Percentiles rank a stretch among this genome's conserved stretches.
phyloP scores from a whole-genome alignment of 1,140 invertebrate genomes.

The Diachasma alloeum region DNA sequence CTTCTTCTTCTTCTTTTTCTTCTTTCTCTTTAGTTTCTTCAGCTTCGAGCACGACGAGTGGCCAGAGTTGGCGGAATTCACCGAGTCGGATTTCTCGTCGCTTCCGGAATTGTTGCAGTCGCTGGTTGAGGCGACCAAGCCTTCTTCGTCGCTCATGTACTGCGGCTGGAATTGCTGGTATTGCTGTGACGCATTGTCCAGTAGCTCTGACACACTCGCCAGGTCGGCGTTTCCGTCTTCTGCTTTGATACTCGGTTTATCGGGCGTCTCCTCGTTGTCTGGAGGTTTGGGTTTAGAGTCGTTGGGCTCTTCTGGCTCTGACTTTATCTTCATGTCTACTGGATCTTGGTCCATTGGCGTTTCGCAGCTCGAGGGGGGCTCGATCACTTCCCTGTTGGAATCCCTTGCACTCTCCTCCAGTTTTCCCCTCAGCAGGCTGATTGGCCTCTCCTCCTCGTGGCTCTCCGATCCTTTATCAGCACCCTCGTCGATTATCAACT shows the following conservation, averaged over 20 bases:
- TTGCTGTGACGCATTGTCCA: slow-evolving; percentile 82
- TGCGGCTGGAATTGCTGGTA: slow-evolving; percentile 72
- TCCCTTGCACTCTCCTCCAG: slow-evolving; percentile 40
- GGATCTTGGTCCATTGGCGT: slow-evolving; percentile 27
- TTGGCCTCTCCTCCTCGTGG: slow-evolving; percentile 43
- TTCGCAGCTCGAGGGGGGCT: slow-evolving; percentile 28
- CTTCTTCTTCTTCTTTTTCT: slow-evolving; percentile 77
- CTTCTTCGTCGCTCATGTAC: slow-evolving; percentile 76
- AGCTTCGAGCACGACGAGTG: slow-evolving; percentile 35
- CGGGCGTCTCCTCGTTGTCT: background rate
- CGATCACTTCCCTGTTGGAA: background rate
- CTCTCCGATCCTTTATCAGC: slow-evolving; percentile 13
- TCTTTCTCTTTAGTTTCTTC: slow-evolving; percentile 50
- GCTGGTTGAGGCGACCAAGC: slow-evolving; percentile 76
- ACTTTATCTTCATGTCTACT: background rate
- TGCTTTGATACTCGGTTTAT: slow-evolving; percentile 32
- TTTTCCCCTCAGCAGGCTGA: slow-evolving; percentile 54
- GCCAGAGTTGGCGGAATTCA: slow-evolving; percentile 54
- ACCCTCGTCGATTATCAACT: slow-evolving; percentile 76
- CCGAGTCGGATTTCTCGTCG: slow-evolving; percentile 73
- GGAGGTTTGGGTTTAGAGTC: background rate
- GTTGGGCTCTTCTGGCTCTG: background rate
- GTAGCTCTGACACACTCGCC: slow-evolving; percentile 77
- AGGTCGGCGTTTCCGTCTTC: slow-evolving; percentile 69
- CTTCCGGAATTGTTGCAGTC: slow-evolving; percentile 84